phyloP scores from a whole-genome alignment of 1,140 invertebrate genomes.

The Ylistrum balloti region DNA sequence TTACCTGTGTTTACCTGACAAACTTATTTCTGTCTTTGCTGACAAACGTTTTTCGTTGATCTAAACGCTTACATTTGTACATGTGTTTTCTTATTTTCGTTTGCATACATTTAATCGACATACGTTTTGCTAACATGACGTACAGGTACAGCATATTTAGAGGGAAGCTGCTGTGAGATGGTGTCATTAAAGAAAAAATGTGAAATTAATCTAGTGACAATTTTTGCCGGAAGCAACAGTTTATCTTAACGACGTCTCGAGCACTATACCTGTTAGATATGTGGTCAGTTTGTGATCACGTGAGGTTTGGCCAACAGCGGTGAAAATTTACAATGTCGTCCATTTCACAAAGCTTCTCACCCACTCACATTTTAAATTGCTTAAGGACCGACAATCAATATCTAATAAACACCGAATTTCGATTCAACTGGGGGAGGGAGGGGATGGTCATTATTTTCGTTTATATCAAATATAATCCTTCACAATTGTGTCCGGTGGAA shows the following conservation, averaged over 20 bases:
- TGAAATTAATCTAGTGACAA: no score
- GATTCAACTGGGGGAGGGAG: no score
- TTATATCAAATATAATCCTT: not conserved
- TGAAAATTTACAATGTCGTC: not conserved
- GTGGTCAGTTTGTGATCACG: not conserved
- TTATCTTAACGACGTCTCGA: not conserved
- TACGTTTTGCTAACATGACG: no score
- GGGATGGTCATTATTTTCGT: not conserved
- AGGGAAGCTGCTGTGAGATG: not conserved
- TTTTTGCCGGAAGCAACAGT: conserved; percentile 6
- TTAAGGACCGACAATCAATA: not conserved
- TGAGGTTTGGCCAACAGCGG: not conserved
- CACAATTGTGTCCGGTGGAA: not conserved
- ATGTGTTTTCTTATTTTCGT: no score
- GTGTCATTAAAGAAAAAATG: not conserved
- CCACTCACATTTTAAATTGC: not conserved
- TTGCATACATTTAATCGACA: no score
- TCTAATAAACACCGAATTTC: not conserved
- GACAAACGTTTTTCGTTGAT: no score
- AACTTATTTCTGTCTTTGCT: no score
- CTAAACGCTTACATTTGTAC: no score
- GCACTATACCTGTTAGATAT: no score
- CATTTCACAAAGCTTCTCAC: not conserved
- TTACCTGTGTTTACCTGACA: no score
- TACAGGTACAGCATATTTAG: no score